Conservation (phyloP, 2,888 invertebrate species). For the Tortricodes alternella region DNA sequence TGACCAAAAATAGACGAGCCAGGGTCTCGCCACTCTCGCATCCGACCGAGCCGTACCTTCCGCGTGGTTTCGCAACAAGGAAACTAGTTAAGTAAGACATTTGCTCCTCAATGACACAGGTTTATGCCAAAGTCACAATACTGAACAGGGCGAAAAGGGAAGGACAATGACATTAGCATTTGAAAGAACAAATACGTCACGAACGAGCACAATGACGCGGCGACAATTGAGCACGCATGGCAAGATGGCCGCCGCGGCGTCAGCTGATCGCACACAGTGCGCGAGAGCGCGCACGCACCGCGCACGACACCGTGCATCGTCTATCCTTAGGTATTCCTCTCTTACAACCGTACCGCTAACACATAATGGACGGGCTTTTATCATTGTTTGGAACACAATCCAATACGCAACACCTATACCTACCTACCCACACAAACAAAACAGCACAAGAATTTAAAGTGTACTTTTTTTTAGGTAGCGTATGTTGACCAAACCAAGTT, state of each 20-base stretch:
- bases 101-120: constrained; percentile 37
- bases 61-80: constrained; percentile 62
- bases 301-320: constrained; percentile 43
- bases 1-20: constrained; percentile 72
- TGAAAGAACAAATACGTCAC: constrained; percentile 71
- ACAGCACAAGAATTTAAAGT: not conserved
- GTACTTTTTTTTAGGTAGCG: too few relatives aligned
- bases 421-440: not conserved
- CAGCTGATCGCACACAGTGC: constrained; percentile 68
- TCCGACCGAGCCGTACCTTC: constrained; percentile 51
- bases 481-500: too few relatives aligned
- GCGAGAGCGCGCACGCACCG: constrained; percentile 73
- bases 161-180: constrained; percentile 76
- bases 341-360: constrained; percentile 56
- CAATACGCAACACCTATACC: constrained; percentile 38
- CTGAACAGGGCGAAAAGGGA: constrained; percentile 52
- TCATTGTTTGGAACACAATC: constrained; percentile 63
- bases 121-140: constrained; percentile 49
- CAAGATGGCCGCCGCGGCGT: constrained; percentile 78
- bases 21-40: constrained; percentile 63
- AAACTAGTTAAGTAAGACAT: constrained; percentile 34
- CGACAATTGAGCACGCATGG: constrained; percentile 67
- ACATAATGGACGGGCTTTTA: constrained; percentile 60
- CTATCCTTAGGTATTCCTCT: constrained; percentile 63
- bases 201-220: constrained; percentile 70